A percentile compares a stretch with the other conserved stretches of the same genome.
phyloP scores from a whole-genome alignment of 2,797 vertebrate genomes.

The Neomorphus geoffroyi region DNA sequence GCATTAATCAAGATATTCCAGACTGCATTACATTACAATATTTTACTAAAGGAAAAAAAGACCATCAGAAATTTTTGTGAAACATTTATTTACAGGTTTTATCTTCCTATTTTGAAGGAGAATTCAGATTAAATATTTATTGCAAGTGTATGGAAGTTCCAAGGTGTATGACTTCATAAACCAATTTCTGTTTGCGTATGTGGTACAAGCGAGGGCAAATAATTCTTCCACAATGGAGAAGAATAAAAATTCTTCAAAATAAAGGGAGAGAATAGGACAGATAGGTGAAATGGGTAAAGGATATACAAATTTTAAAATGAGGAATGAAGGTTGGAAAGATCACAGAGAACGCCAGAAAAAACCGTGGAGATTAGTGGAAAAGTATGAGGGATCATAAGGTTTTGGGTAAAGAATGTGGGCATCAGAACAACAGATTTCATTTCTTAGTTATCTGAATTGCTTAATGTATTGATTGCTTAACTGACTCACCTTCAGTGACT shows the following conservation, averaged over 20 bases:
- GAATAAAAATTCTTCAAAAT: background rate
- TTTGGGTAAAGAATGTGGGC: background rate
- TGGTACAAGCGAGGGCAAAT: background rate
- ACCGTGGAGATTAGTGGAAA: background rate
- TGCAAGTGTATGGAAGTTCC: background rate
- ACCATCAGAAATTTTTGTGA: background rate
- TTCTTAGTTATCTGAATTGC: background rate
- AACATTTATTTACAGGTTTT: background rate
- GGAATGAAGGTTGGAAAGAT: background rate
- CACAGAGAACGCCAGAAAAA: background rate
- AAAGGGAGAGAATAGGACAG: background rate
- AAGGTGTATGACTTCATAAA: background rate
- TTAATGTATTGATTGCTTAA: background rate
- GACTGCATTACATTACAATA: background rate
- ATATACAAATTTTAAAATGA: background rate
- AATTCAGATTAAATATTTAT: background rate
- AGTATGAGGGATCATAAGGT: background rate
- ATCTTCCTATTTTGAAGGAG: constrained; percentile 1
- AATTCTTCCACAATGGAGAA: background rate
- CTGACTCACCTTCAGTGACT: background rate
- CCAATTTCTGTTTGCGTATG: background rate
- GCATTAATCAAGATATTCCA: constrained; percentile 56
- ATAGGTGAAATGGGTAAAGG: background rate
- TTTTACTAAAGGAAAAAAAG: background rate
- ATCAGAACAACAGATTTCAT: background rate